Evolutionary conservation across 2,113 vertebrate species (phyloP).

Genomic region (Cisticola juncidis): DNA sequence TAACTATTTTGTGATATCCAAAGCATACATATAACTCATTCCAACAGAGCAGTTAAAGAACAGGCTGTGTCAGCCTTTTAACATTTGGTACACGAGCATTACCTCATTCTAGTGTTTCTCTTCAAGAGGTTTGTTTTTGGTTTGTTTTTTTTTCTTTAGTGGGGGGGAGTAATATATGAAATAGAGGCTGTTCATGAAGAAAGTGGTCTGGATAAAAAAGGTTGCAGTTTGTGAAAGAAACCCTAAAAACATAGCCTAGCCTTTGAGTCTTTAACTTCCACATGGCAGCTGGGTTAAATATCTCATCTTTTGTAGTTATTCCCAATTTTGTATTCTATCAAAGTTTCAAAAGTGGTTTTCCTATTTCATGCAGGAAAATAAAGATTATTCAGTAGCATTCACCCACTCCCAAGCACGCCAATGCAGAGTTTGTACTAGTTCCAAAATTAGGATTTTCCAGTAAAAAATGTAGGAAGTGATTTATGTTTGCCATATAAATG

Average conservation of each 20-base stretch:
- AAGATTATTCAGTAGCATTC: background rate
- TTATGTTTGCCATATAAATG: background rate
- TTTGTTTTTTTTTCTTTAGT: too few relatives aligned
- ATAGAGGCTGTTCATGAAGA: background rate
- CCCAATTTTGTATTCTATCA: background rate
- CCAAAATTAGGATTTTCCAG: background rate
- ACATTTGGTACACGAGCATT: background rate
- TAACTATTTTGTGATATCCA: background rate
- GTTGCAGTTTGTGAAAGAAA: background rate
- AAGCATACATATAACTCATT: background rate
- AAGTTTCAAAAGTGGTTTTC: background rate
- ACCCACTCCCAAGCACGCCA: background rate
- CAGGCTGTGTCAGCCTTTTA: background rate
- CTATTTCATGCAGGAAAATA: background rate
- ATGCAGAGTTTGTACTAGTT: background rate
- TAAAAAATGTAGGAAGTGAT: background rate
- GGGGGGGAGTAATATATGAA: background rate
- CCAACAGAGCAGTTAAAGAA: background rate
- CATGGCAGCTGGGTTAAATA: rapidly evolving
- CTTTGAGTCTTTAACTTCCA: background rate
- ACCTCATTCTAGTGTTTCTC: background rate
- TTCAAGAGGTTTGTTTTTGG: background rate
- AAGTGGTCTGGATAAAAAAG: background rate
- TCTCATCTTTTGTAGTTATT: background rate
- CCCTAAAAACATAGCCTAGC: background rate